A percentile compares a stretch with the other conserved stretches of the same genome.
Conservation (phyloP, 2,797 vertebrate genomes). For the Hafferia zeledoni region DNA sequence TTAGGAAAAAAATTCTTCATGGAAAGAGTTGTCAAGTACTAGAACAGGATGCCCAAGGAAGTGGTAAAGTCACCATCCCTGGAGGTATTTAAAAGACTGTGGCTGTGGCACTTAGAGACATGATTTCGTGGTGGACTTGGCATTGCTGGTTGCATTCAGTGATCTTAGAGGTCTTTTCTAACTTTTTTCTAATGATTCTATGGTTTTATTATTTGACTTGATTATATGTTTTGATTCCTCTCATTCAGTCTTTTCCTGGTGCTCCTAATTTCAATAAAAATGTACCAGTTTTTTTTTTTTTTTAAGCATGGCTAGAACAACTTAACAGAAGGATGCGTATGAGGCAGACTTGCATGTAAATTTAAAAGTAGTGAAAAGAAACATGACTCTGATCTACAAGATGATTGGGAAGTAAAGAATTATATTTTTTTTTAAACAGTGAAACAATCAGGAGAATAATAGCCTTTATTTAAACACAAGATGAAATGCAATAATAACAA, state of each 20-base stretch:
- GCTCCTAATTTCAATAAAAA: neutral
- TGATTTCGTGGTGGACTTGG: neutral
- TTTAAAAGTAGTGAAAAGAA: neutral
- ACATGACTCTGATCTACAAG: neutral
- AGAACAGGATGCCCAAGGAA: neutral
- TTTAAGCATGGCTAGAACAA: neutral
- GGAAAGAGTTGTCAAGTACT: neutral
- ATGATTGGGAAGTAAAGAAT: neutral
- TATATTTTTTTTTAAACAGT: no score
- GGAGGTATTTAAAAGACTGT: neutral
- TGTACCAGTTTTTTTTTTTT: neutral
- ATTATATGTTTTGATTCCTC: neutral
- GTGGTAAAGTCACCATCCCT: neutral
- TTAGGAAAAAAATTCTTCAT: neutral
- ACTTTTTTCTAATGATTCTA: neutral
- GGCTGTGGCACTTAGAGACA: neutral
- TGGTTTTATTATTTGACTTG: neutral
- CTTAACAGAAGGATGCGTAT: neutral
- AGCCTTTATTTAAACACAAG: neutral
- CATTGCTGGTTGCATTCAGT: neutral
- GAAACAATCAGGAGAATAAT: neutral
- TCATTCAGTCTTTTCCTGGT: neutral
- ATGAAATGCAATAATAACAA: neutral
- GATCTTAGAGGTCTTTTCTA: neutral
- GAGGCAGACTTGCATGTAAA: neutral